Percentiles rank a stretch among this genome's conserved stretches.
These are phyloP conservation scores for Oceanites oceanicus DNA, from an alignment of 2,113 vertebrate species.

Conservation along the genomic window DNA sequence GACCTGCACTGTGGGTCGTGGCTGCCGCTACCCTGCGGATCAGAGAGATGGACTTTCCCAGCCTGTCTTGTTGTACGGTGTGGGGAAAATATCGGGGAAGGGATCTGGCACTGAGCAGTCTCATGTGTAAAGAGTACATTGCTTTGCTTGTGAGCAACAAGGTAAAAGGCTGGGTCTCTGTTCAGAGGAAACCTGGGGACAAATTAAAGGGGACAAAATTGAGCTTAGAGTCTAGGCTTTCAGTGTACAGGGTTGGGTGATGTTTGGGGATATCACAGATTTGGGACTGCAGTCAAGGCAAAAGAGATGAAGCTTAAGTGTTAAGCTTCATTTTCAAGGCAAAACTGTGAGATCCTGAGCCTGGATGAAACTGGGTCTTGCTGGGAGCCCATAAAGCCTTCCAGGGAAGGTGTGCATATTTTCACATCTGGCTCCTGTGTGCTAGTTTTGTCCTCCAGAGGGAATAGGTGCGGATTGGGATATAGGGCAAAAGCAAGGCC, in stretches of 20 bases:
- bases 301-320: not conserved
- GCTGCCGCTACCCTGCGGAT: not conserved
- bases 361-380: not conserved
- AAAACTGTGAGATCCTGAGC: not conserved
- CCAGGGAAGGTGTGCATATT: not conserved
- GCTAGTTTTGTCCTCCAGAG: constrained; percentile 20
- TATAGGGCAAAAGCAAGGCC: constrained; percentile 7
- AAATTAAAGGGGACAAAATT: not conserved
- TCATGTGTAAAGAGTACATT: not conserved
- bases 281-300: not conserved
- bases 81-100: not conserved
- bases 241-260: not conserved
- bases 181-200: not conserved
- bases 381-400: not conserved
- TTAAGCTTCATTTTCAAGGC: not conserved
- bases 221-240: not conserved
- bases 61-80: not conserved
- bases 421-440: not conserved
- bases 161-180: not conserved
- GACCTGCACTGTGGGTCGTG: accelerated
- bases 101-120: not conserved
- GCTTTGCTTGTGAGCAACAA: not conserved
- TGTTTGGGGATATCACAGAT: not conserved
- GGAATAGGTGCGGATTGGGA: not conserved
- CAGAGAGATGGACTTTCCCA: not conserved